Conservation (phyloP, 2,113 vertebrate genomes). For the Leiothrix lutea region DNA sequence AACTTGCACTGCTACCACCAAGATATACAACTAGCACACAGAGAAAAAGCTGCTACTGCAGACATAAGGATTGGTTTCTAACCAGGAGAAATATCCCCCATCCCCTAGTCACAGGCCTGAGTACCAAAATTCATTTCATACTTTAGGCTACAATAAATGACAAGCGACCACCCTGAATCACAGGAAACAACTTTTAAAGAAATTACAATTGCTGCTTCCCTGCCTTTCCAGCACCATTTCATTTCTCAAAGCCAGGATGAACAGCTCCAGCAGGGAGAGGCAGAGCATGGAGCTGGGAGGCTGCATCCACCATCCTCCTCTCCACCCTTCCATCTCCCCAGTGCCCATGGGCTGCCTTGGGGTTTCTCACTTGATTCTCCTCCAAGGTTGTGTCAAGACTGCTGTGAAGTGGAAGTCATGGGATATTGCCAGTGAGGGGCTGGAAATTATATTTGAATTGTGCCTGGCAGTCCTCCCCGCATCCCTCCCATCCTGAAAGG, state of each 20-base stretch:
- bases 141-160: not conserved
- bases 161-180: not conserved
- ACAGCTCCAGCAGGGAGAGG: not conserved
- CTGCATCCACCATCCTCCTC: not conserved
- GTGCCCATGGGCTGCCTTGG: not conserved
- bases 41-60: not conserved
- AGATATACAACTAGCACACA: not conserved
- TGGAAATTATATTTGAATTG: not conserved
- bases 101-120: not conserved
- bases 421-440: not conserved
- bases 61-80: not conserved
- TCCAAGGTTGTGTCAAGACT: conserved; percentile 3
- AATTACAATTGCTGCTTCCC: not conserved
- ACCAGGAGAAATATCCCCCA: not conserved
- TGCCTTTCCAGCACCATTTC: not conserved
- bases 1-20: not conserved
- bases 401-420: not conserved
- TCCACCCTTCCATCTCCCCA: not conserved
- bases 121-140: not conserved
- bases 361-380: not conserved
- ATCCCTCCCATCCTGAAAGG: rapidly evolving
- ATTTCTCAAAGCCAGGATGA: not conserved
- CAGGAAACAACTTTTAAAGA: not conserved
- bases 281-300: not conserved
- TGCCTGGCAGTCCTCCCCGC: not conserved